Conservation (phyloP, 1,140 invertebrate species). For the Diuraphis noxia region DNA sequence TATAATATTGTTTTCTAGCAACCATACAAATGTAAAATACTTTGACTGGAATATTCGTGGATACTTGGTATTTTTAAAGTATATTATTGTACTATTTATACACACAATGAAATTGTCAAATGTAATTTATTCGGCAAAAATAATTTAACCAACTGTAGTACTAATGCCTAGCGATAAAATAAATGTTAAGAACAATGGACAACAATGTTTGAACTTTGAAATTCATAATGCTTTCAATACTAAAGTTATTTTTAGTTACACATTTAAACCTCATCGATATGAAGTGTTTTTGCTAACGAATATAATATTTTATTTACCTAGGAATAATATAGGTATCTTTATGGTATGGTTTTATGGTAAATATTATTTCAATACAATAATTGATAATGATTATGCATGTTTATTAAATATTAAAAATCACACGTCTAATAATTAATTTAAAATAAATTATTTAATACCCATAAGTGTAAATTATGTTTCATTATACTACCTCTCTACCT, state of each 20-base stretch:
- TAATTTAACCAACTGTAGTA: no score
- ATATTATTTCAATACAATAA: neutral
- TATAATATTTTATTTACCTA: neutral
- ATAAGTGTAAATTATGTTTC: neutral
- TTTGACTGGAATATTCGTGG: no score
- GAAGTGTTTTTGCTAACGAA: neutral
- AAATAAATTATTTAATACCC: conserved; percentile 14
- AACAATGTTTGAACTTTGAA: neutral
- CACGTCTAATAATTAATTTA: neutral
- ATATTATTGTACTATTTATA: no score
- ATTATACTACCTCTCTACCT: neutral
- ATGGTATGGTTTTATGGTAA: neutral
- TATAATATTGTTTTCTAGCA: no score
- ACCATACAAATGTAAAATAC: no score
- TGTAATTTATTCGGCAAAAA: no score
- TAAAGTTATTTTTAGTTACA: neutral
- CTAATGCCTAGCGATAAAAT: no score
- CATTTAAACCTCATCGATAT: neutral
- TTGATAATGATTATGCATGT: neutral
- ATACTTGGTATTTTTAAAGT: no score
- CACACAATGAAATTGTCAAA: no score
- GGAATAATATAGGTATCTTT: no score
- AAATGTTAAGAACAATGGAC: no score
- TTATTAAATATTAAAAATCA: neutral
- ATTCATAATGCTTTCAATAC: neutral